A percentile compares a stretch with the other conserved stretches of the same genome.
phyloP scores from a whole-genome alignment of 2,797 vertebrate genomes.

The Rhabdomys pumilio region DNA sequence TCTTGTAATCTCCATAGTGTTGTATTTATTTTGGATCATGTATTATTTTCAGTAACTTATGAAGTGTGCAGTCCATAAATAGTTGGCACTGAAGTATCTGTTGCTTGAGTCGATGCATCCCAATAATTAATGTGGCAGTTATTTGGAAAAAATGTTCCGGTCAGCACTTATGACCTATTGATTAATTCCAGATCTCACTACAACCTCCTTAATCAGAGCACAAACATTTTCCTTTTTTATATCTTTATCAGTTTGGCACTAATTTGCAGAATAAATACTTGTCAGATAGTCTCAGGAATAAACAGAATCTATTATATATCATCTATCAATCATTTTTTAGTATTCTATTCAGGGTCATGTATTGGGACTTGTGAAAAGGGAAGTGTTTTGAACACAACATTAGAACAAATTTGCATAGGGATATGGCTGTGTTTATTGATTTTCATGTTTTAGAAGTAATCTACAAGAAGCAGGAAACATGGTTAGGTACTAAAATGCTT shows the following conservation, averaged over 20 bases:
- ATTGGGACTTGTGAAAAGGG: neutral
- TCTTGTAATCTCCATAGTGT: neutral
- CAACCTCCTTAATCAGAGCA: neutral
- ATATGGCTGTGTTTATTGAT: slow-evolving; percentile 64
- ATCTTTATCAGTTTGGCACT: slow-evolving; percentile 38
- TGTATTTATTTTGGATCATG: neutral
- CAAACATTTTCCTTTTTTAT: slow-evolving; percentile 31
- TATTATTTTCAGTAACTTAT: neutral
- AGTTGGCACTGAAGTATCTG: neutral
- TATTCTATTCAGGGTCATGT: neutral
- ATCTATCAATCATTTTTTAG: neutral
- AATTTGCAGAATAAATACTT: slow-evolving; percentile 46
- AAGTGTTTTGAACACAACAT: slow-evolving; percentile 10
- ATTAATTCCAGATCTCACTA: neutral
- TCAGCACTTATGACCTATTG: neutral
- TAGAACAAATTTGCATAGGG: slow-evolving; percentile 43
- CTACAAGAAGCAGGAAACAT: slow-evolving; percentile 61
- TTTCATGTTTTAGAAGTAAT: slow-evolving; percentile 58
- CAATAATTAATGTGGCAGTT: slow-evolving; percentile 1
- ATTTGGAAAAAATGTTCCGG: neutral
- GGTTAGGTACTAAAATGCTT: slow-evolving; percentile 55
- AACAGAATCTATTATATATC: neutral
- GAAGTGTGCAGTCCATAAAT: neutral
- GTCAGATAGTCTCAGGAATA: slow-evolving; percentile 35
- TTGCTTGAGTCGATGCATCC: neutral